Evolutionary conservation across 2,113 vertebrate species (phyloP).

Genomic region (Pardalotus punctatus): DNA sequence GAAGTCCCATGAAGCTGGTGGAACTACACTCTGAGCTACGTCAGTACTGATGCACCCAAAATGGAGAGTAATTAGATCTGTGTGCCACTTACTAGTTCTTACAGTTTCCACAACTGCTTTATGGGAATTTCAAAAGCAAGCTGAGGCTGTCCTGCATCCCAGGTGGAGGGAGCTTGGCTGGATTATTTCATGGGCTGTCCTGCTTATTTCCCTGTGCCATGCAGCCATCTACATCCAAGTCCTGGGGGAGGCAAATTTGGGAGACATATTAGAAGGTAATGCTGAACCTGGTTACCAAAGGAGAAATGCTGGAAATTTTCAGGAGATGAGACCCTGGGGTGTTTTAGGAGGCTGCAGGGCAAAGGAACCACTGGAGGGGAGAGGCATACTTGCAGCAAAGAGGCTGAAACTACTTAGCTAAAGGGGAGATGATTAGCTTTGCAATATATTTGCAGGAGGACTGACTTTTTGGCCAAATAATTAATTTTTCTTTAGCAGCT

Average conservation of each 20-base stretch:
- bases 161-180: background rate
- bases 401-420: background rate
- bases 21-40: background rate
- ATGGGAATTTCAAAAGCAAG: background rate
- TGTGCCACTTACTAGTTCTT: background rate
- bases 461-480: background rate
- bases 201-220: background rate
- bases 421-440: background rate
- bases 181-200: background rate
- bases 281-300: background rate
- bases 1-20: background rate
- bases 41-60: background rate
- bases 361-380: background rate
- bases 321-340: background rate
- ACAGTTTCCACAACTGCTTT: background rate
- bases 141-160: background rate
- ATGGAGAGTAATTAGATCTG: background rate
- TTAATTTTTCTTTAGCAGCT: background rate
- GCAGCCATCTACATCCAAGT: background rate
- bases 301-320: background rate
- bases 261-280: background rate
- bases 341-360: background rate
- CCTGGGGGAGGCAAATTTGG: background rate
- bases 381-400: fast-evolving
- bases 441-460: background rate